These are phyloP conservation scores for Oikopleura vanhoeffeni DNA, from an alignment of 23 tunicate genomes.

Conservation along the genomic window DNA sequence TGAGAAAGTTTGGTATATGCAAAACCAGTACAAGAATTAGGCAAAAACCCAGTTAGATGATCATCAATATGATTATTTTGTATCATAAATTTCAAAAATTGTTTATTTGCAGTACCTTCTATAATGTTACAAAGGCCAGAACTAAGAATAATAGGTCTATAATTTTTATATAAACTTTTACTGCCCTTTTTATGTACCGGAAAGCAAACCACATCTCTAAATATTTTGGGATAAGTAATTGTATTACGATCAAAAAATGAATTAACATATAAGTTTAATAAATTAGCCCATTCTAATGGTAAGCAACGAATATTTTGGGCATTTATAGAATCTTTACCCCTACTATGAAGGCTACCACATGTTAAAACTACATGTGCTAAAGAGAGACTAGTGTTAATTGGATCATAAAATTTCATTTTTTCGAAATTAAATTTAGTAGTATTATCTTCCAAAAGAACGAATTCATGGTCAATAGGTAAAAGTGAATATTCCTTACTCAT, in stretches of 20 bases:
- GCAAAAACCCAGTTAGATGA: neutral
- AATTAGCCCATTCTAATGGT: too few relatives aligned
- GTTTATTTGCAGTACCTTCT: neutral
- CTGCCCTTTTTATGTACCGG: neutral
- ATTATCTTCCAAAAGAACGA: too few relatives aligned
- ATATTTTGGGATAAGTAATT: neutral
- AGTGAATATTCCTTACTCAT: too few relatives aligned
- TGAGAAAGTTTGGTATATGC: too few relatives aligned
- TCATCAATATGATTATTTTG: neutral
- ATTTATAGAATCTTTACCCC: too few relatives aligned
- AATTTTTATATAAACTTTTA: neutral
- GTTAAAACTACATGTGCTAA: too few relatives aligned
- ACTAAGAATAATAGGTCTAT: neutral
- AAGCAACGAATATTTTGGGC: too few relatives aligned
- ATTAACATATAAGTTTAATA: neutral
- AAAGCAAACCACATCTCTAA: neutral
- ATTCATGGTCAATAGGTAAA: too few relatives aligned
- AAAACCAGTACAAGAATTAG: neutral
- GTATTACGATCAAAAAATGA: neutral
- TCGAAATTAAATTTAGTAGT: too few relatives aligned
- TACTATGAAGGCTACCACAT: too few relatives aligned
- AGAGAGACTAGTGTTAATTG: too few relatives aligned
- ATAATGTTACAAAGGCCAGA: neutral
- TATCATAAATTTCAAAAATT: neutral
- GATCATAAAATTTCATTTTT: too few relatives aligned